Evolutionary conservation across 2,888 invertebrate species (phyloP), one percentile per base, ranked within the genome.

Genomic region (Calephelis perditalis): DNA sequence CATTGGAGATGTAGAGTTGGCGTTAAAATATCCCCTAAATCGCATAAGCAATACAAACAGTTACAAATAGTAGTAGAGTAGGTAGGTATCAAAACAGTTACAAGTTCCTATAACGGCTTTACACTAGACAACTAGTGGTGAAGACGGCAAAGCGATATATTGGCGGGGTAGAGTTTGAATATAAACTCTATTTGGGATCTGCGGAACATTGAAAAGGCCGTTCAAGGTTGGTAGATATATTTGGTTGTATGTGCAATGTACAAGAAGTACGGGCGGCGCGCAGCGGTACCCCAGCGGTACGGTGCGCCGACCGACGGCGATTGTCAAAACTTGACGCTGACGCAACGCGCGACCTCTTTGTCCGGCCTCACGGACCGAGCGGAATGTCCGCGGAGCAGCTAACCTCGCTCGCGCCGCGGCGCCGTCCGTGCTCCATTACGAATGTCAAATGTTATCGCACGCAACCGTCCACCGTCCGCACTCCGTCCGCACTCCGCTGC

Each of bases 371-470:
- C 81, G 78, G 79, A 77, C 77, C 75, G 66, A 64, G 74, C 77
- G 73, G 74, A 71, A 73, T 73, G 71, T 69, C 69, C 71, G 68
- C 71, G 67, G 62, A 60, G 64, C 67, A 63, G 73, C 69, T 66
- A 65, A 73, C 70, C 70, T 68, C 80, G 84, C 80, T 78, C 79
- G 79, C 81, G 75, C 77, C 81, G 77, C 79, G 77, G 68, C 66
- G 56, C 65, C 67, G 77, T 77, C 84, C 83, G 83, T 82, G 85
- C 82, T 83, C 87, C 81, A 90, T 90, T 88, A 88, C 89, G 88
- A 90, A 90, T 90, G 89, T 90, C 90, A 90, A 90, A 90, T 90
- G 89, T 89, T 89, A 90, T 90, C 89, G 88, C 84, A 87, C 88
- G 87, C 88, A 86, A 89, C 88, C 86, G 88, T 83, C 89, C 86